Conservation (phyloP, 2,113 vertebrate species). For the Corvus cornix region DNA sequence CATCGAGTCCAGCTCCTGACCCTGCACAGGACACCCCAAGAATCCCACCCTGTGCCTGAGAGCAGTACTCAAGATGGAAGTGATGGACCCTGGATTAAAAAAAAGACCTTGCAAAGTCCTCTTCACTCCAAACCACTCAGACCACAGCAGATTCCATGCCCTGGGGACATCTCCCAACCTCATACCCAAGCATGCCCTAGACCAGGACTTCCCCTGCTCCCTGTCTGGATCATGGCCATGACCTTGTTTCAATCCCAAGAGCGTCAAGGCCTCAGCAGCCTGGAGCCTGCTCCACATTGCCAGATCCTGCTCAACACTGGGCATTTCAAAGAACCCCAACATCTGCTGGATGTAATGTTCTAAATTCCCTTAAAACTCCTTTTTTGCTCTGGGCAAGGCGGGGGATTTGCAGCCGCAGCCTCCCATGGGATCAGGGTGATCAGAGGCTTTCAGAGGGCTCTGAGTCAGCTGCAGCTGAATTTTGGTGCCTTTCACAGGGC, state of each 20-base stretch:
- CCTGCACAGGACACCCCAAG: not conserved
- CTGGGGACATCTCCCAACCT: too few species aligned
- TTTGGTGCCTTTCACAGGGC: not conserved
- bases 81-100: not conserved
- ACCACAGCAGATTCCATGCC: not conserved
- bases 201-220: not conserved
- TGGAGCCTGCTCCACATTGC: not conserved
- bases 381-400: not conserved
- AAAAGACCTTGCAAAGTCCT: not conserved
- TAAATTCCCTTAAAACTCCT: not conserved
- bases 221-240: not conserved
- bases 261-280: not conserved
- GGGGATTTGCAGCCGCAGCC: not conserved
- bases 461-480: not conserved
- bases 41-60: not conserved
- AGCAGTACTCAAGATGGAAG: not conserved
- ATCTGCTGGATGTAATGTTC: too few species aligned
- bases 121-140: too few species aligned
- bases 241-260: not conserved
- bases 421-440: not conserved
- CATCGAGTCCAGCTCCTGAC: rapidly evolving
- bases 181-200: not conserved
- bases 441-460: not conserved
- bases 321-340: not conserved
- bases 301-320: rapidly evolving